Percentiles rank a stretch among this genome's conserved stretches.
Conservation (phyloP, 2,113 vertebrate species). For the Vicugna pacos region DNA sequence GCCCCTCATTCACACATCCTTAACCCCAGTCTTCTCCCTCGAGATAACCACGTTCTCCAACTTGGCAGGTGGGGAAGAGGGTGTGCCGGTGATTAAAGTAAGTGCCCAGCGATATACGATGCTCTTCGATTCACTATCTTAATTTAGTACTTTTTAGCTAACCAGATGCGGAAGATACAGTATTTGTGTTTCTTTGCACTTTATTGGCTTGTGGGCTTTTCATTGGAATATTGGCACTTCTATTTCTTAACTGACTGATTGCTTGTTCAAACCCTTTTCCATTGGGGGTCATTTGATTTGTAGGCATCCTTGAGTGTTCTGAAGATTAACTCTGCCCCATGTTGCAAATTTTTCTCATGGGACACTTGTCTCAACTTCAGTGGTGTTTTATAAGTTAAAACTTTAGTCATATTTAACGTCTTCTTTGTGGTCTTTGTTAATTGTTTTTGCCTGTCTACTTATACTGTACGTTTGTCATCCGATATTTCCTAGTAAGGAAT, state of each 20-base stretch:
- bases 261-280: background rate
- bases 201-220: background rate
- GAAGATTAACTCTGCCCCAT: background rate
- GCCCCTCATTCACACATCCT: no score
- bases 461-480: no score
- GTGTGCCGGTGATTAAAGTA: rapidly evolving
- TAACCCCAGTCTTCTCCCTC: background rate
- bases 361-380: no score
- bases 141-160: background rate
- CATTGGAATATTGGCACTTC: background rate
- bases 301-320: background rate
- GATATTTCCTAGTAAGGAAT: background rate
- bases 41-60: background rate
- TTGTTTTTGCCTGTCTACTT: background rate
- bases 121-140: no score
- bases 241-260: background rate
- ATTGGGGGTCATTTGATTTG: background rate
- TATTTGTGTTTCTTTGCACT: background rate
- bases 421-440: background rate
- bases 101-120: background rate
- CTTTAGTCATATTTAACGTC: background rate
- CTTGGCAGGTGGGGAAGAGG: background rate
- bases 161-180: rapidly evolving
- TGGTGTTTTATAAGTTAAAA: background rate
- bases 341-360: background rate